phyloP scores from a whole-genome alignment of 2,888 invertebrate species.

The Melanotus villosus region DNA sequence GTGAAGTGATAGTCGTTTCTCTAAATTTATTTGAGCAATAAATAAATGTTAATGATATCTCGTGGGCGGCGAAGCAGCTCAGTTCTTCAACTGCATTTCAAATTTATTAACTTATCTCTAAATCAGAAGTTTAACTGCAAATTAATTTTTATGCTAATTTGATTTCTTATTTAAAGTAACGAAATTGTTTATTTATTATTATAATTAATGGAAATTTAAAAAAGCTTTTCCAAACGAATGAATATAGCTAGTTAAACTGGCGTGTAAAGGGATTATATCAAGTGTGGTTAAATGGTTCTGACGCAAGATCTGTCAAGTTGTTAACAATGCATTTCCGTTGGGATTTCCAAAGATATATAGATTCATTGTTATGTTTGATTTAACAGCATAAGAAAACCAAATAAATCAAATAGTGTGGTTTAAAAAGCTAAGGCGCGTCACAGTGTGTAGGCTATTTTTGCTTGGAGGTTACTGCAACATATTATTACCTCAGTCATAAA shows the following conservation, averaged over 20 bases:
- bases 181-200: no score
- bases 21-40: no score
- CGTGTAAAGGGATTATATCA: background rate
- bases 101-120: conserved; percentile 1
- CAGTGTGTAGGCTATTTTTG: conserved; percentile 22
- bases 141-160: background rate
- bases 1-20: no score
- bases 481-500: conserved; percentile 27
- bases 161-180: background rate
- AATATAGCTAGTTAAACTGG: background rate
- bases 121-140: conserved; percentile 1
- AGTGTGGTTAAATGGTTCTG: background rate
- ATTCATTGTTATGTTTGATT: conserved; percentile 12
- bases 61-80: background rate
- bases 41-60: background rate
- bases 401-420: conserved; percentile 10
- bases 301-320: background rate
- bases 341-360: background rate
- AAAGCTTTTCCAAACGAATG: no score
- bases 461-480: conserved; percentile 3
- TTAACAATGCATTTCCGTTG: background rate
- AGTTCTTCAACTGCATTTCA: background rate
- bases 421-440: conserved; percentile 26
- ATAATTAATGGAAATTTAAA: no score
- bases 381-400: background rate